Base-by-base conservation (phyloP, 2,113 vertebrate genomes). In the Coracopsis vasa region DNA sequence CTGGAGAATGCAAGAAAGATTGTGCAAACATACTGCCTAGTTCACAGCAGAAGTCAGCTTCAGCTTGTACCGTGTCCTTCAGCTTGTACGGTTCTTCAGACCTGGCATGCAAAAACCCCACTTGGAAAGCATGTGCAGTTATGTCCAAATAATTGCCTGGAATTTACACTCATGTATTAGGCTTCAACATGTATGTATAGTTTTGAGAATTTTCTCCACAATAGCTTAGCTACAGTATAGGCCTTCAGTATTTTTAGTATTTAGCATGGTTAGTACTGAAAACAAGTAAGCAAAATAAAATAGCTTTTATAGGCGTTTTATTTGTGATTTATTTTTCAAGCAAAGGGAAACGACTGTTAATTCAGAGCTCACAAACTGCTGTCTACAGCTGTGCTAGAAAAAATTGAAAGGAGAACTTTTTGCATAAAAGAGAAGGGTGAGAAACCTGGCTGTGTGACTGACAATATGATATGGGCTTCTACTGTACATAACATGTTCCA, bases 11-110 rank as follows among this genome's bases (percentile, higher is more conserved):
- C 54, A 11, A 16, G 23, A 42, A n/a, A 35, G 71, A 13, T 58
- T 45, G 7, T 41, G 13, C 17, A 84, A 42, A 47, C 23, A 70
- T 21, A 35, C 33, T 16, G 18, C 27, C 14, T 39, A 28, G 7
- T 7, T 66, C 70, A 45, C 13, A 86, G n/a, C 13, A 70, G 35
- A 78, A 70, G n/a, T 33, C 44, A 80, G 1, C 13, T 80, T 42
- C 42, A 71, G 42, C 24, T 77, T 19, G 10, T 31, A 51, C 5
- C 0, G 0, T 6, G 11, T 18, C 25, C 25, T n/a, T n/a, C n/a
- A n/a, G n/a, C n/a, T n/a, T n/a, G n/a, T n/a, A 4, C 16, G 27
- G 4, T 27, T 86, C 75, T 94, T 77, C 79, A 93, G 67, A 45
- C 4, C 27, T 51, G 6, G 6, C 5, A 23, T n/a, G 33, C 66